These are phyloP conservation scores for Drosophila rufa DNA, from an alignment of 1,140 invertebrate species.

Conservation along the genomic window DNA sequence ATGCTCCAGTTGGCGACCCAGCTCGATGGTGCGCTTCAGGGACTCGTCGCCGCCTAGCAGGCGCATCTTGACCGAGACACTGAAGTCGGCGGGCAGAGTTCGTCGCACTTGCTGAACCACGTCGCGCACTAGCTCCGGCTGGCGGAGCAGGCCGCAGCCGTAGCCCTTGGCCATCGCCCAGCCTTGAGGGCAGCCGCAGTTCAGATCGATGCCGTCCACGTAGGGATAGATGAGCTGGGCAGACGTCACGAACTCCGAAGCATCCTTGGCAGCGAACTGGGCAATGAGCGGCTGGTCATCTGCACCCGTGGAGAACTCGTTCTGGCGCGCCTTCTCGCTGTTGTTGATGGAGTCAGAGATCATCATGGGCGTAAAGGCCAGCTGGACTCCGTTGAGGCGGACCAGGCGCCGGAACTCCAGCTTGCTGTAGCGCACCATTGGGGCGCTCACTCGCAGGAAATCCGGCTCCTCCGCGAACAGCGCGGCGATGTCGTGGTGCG, in stretches of 20 bases:
- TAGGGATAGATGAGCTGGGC: conserved; percentile 94
- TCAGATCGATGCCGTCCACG: conserved; percentile 95
- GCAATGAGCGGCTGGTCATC: conserved; percentile 94
- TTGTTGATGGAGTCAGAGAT: conserved; percentile 96
- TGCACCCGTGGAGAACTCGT: conserved; percentile 94
- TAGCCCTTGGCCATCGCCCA: conserved; percentile 97
- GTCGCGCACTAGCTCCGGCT: conserved; percentile 94
- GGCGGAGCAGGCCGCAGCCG: conserved; percentile 93
- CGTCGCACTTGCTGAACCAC: conserved; percentile 92
- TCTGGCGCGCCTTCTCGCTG: conserved; percentile 94
- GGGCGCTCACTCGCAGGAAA: conserved; percentile 93
- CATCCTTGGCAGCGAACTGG: conserved; percentile 97
- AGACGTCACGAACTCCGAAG: conserved; percentile 93
- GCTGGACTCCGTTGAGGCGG: conserved; percentile 92
- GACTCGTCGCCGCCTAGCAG: conserved; percentile 86
- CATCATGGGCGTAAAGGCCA: conserved; percentile 98
- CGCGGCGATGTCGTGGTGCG: conserved; percentile 86
- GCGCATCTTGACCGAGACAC: conserved; percentile 97
- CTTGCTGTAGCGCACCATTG: conserved; percentile 98
- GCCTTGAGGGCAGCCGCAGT: conserved; percentile 98
- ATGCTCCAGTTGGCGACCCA: conserved; percentile 92
- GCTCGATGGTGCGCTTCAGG: conserved; percentile 85
- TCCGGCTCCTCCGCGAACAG: conserved; percentile 88
- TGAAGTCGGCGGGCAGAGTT: conserved; percentile 90
- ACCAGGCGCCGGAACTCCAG: conserved; percentile 76